Percentiles rank a stretch among this genome's conserved stretches.
Evolutionary conservation across 1,140 invertebrate species (phyloP).

Genomic region (Hyphantria cunea): DNA sequence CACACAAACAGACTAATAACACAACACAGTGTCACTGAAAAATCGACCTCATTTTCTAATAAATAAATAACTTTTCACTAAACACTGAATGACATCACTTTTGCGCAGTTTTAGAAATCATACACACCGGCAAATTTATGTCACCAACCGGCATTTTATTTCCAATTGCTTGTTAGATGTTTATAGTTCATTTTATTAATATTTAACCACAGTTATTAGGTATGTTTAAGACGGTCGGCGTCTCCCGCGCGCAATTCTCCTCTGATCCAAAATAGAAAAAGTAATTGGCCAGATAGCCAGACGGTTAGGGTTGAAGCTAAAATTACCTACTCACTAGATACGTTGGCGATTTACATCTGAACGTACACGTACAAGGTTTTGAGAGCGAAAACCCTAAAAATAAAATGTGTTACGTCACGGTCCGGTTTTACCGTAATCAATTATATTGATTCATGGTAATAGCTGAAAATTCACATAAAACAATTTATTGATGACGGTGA

Average conservation of each 20-base stretch:
- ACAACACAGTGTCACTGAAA: conserved; percentile 20
- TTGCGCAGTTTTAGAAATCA: background rate
- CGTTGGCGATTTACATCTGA: conserved; percentile 37
- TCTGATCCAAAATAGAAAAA: conserved; percentile 65
- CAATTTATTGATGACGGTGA: no score
- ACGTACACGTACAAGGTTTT: conserved; percentile 30
- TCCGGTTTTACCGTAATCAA: no score
- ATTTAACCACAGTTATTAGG: conserved; percentile 31
- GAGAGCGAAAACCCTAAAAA: conserved; percentile 46
- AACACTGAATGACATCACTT: background rate
- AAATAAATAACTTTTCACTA: conserved; percentile 12
- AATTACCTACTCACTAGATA: conserved; percentile 46
- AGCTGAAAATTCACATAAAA: no score
- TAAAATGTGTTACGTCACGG: conserved; percentile 19
- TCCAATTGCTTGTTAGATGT: conserved; percentile 19
- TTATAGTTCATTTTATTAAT: conserved; percentile 35
- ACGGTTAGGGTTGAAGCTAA: conserved; percentile 58
- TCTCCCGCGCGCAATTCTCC: conserved; percentile 34
- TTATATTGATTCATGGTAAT: no score
- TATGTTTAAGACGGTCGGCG: conserved; percentile 20
- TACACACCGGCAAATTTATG: conserved; percentile 30
- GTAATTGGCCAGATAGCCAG: conserved; percentile 68
- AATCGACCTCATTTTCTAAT: conserved; percentile 8
- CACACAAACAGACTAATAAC: conserved; percentile 24
- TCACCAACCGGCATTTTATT: conserved; percentile 29